phyloP scores from a whole-genome alignment of 1,140 invertebrate genomes.

The Holotrichia oblita region DNA sequence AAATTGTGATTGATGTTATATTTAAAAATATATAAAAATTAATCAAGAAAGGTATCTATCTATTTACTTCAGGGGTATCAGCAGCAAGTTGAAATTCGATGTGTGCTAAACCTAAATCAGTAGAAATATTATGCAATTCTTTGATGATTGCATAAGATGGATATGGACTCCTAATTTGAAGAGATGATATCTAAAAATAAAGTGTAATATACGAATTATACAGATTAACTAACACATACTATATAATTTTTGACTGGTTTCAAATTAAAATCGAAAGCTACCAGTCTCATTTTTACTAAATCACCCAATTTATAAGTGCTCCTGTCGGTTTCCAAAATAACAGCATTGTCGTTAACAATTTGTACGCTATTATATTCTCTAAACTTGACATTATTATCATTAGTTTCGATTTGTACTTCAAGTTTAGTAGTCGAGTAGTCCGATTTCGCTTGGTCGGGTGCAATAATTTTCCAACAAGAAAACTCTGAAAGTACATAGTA shows the following conservation, averaged over 20 bases:
- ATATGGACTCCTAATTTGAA: not conserved
- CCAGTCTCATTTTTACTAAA: constrained; percentile 65
- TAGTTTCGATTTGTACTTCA: not conserved
- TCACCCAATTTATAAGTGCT: constrained; percentile 73
- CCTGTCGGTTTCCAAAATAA: constrained; percentile 62
- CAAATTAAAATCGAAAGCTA: constrained; percentile 64
- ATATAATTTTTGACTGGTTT: constrained; percentile 46
- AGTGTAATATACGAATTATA: not conserved
- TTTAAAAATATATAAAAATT: too few relatives aligned
- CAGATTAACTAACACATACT: constrained; percentile 50
- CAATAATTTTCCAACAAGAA: not conserved
- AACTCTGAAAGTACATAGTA: not conserved
- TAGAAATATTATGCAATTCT: constrained; percentile 68
- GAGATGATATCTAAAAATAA: not conserved
- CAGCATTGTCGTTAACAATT: not conserved
- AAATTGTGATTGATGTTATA: too few relatives aligned
- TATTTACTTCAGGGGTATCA: constrained; percentile 59
- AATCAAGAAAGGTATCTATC: not conserved
- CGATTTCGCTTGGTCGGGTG: not conserved
- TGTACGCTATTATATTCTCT: not conserved
- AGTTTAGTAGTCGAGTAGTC: not conserved
- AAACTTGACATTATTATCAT: not conserved
- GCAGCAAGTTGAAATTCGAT: constrained; percentile 65
- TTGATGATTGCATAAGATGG: not conserved
- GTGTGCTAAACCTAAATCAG: constrained; percentile 65